Percentiles rank a stretch among this genome's conserved stretches.
These are phyloP conservation scores for Propithecus coquereli DNA, from an alignment of 2,113 vertebrate species.

Conservation along the genomic window DNA sequence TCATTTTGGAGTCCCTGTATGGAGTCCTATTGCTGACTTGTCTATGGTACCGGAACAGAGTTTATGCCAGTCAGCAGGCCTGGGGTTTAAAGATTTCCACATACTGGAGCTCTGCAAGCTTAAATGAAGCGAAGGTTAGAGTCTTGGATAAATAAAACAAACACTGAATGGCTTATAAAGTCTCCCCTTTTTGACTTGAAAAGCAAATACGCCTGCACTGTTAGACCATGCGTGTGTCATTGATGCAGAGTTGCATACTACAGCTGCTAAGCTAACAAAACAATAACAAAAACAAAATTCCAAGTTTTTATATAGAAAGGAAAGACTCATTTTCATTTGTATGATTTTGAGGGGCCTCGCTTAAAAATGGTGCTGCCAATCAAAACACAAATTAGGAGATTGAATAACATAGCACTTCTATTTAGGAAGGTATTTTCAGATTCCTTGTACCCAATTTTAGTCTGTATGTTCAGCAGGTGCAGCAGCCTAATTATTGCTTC, in stretches of 20 bases:
- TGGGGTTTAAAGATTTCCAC: constrained; percentile 64
- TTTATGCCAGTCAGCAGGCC: constrained; percentile 20
- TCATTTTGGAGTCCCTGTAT: background rate
- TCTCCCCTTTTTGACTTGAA: constrained; percentile 38
- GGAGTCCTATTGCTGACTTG: background rate
- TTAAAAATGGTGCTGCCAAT: constrained; percentile 39
- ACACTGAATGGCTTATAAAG: constrained; percentile 34
- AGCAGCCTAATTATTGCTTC: background rate
- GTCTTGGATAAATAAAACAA: constrained; percentile 47
- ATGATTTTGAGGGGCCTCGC: constrained; percentile 9
- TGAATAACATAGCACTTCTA: background rate
- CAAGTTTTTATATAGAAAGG: background rate
- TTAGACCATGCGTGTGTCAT: background rate
- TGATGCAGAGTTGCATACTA: background rate
- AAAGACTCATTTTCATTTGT: constrained; percentile 36
- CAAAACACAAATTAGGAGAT: constrained; percentile 12
- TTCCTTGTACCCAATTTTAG: background rate
- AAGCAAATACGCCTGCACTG: constrained; percentile 32
- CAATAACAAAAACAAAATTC: background rate
- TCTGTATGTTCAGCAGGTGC: background rate
- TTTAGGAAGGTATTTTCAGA: constrained; percentile 23
- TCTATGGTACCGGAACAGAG: background rate
- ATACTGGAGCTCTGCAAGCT: constrained; percentile 3
- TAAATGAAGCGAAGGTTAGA: constrained; percentile 55
- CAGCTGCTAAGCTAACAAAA: background rate